Conservation (phyloP, 2,888 invertebrate species). For the Hypomecis atomaria region DNA sequence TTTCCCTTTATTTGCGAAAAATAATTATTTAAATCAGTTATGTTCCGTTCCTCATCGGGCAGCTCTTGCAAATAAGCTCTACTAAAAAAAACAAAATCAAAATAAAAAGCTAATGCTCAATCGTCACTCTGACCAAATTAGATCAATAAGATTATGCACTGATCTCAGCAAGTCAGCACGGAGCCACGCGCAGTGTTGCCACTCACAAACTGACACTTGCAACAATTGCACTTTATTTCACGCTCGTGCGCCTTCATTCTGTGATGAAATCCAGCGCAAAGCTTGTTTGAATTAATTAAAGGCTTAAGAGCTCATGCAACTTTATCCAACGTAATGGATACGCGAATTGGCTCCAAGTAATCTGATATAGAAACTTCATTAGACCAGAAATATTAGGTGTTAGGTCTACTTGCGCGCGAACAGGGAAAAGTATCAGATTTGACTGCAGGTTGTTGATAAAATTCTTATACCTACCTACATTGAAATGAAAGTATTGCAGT, state of each 20-base stretch:
- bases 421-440: not conserved
- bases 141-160: slow-evolving; percentile 39
- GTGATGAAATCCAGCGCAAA: slow-evolving; percentile 55
- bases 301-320: slow-evolving; percentile 41
- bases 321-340: slow-evolving; percentile 20
- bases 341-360: slow-evolving; percentile 9
- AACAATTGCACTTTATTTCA: slow-evolving; percentile 78
- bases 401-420: not conserved
- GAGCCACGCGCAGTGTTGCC: slow-evolving; percentile 44
- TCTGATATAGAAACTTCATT: slow-evolving; percentile 22
- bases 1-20: no score
- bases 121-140: slow-evolving; percentile 31
- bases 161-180: slow-evolving; percentile 63
- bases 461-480: not conserved
- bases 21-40: no score
- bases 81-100: not conserved
- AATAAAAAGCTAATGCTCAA: not conserved
- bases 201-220: slow-evolving; percentile 59
- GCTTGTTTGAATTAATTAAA: slow-evolving; percentile 54
- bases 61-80: no score
- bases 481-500: no score
- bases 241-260: slow-evolving; percentile 74
- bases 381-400: slow-evolving; percentile 10
- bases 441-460: not conserved
- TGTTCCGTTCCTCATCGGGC: no score